A percentile compares a stretch with the other conserved stretches of the same genome.
Evolutionary conservation across 2,113 vertebrate genomes (phyloP).

Genomic region (Datnioides undecimradiatus): DNA sequence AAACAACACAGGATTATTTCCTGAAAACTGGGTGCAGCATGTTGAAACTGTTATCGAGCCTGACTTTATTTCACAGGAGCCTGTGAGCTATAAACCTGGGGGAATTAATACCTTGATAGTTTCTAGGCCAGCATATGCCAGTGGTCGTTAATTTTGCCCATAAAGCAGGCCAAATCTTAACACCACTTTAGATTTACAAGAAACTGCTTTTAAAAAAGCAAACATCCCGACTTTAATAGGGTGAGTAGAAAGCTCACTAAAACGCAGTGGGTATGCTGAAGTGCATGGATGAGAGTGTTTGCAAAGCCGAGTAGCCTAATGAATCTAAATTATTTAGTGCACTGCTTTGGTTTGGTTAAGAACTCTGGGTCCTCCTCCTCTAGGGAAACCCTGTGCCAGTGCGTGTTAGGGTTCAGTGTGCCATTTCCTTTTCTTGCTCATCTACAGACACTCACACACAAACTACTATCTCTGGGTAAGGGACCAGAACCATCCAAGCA

Average conservation of each 20-base stretch:
- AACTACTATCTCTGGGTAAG: conserved; percentile 12
- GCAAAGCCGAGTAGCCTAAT: conserved; percentile 58
- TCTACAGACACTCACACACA: not conserved
- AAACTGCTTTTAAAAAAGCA: conserved; percentile 44
- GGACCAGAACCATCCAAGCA: conserved; percentile 33
- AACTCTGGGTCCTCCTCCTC: conserved; percentile 58
- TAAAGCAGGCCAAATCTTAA: conserved; percentile 39
- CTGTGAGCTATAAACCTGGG: conserved; percentile 45
- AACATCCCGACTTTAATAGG: conserved; percentile 49
- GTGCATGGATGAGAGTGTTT: conserved; percentile 56
- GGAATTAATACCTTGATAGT: conserved; percentile 44
- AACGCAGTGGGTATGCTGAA: conserved; percentile 41
- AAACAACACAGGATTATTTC: conserved; percentile 42
- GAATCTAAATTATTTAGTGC: conserved; percentile 76
- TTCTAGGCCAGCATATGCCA: conserved; percentile 26
- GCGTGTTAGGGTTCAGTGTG: conserved; percentile 53
- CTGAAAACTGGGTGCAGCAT: conserved; percentile 52
- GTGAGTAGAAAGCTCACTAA: conserved; percentile 19
- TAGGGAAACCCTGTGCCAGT: conserved; percentile 60
- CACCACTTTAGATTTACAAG: conserved; percentile 34
- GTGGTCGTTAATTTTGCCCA: conserved; percentile 28
- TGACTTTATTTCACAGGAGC: conserved; percentile 26
- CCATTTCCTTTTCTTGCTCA: conserved; percentile 52
- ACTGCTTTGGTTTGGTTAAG: conserved; percentile 70
- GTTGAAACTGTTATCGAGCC: conserved; percentile 23